Evolutionary conservation across 2,888 invertebrate species (phyloP).

Genomic region (Cosmia trapezina): DNA sequence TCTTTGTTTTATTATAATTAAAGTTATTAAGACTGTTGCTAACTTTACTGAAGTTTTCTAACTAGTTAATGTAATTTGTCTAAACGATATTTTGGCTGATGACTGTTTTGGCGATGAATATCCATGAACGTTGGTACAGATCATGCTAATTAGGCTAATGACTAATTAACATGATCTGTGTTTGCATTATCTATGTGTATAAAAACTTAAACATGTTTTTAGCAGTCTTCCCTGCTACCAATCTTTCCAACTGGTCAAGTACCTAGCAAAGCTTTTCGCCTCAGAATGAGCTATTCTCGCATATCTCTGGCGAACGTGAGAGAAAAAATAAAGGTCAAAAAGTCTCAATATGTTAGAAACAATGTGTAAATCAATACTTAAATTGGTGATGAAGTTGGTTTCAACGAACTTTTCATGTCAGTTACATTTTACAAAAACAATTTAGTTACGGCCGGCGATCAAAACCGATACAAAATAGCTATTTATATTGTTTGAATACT

Average conservation of each 20-base stretch:
- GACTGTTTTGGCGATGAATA: not conserved
- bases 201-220: not conserved
- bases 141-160: not conserved
- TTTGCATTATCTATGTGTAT: not conserved
- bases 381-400: not conserved
- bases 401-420: not conserved
- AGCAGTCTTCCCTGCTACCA: not conserved
- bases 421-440: too few relatives aligned
- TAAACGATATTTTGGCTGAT: slow-evolving; percentile 20
- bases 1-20: slow-evolving; percentile 54
- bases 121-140: not conserved
- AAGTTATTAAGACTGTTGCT: slow-evolving; percentile 50
- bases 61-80: slow-evolving; percentile 43
- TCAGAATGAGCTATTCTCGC: not conserved
- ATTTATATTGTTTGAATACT: not conserved
- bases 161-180: slow-evolving; percentile 4
- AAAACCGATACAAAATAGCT: not conserved
- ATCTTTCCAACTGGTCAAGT: not conserved
- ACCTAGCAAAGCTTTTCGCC: not conserved
- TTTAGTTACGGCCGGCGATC: not conserved
- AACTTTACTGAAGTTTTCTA: slow-evolving; percentile 37
- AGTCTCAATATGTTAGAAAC: not conserved
- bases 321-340: too few relatives aligned
- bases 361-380: too few relatives aligned
- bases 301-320: too few relatives aligned